A percentile compares a stretch with the other conserved stretches of the same genome.
phyloP scores from a whole-genome alignment of 2,113 vertebrate genomes.

The Syngnathoides biaculeatus region DNA sequence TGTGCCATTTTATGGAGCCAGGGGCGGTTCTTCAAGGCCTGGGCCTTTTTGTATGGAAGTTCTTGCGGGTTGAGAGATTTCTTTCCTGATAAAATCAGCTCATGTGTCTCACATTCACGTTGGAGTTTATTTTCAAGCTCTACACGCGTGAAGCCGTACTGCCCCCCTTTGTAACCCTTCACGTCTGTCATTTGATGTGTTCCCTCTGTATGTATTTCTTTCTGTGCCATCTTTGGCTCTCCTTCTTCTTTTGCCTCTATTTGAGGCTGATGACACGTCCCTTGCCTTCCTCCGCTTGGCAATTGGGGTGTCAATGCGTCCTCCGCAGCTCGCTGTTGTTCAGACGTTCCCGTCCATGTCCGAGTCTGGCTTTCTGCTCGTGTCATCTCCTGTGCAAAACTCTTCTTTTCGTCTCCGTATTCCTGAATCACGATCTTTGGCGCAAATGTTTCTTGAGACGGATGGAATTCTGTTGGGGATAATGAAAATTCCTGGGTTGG shows the following conservation, averaged over 20 bases:
- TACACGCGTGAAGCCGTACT: conserved; percentile 4
- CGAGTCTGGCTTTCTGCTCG: conserved; percentile 19
- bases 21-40: conserved; percentile 64
- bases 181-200: conserved; percentile 3
- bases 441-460: conserved; percentile 22
- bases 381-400: conserved; percentile 35
- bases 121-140: conserved; percentile 24
- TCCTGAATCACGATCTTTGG: conserved; percentile 69
- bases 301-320: conserved; percentile 6
- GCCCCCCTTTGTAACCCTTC: conserved; percentile 8
- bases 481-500: not conserved
- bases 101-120: not conserved
- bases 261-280: conserved; percentile 8
- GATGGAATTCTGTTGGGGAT: conserved; percentile 3
- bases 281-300: conserved; percentile 1
- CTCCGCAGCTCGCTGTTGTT: conserved; percentile 16
- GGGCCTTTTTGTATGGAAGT: conserved; percentile 58
- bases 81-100: conserved; percentile 24
- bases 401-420: conserved; percentile 39
- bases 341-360: not conserved
- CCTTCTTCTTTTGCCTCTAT: conserved; percentile 2
- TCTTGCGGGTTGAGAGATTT: conserved; percentile 42
- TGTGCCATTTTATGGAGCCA: conserved; percentile 66
- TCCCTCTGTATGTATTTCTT: not conserved
- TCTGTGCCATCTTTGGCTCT: conserved; percentile 3